A percentile compares a stretch with the other conserved stretches of the same genome.
Evolutionary conservation across 1,140 invertebrate genomes (phyloP).

Genomic region (Melipona quadrifasciata): DNA sequence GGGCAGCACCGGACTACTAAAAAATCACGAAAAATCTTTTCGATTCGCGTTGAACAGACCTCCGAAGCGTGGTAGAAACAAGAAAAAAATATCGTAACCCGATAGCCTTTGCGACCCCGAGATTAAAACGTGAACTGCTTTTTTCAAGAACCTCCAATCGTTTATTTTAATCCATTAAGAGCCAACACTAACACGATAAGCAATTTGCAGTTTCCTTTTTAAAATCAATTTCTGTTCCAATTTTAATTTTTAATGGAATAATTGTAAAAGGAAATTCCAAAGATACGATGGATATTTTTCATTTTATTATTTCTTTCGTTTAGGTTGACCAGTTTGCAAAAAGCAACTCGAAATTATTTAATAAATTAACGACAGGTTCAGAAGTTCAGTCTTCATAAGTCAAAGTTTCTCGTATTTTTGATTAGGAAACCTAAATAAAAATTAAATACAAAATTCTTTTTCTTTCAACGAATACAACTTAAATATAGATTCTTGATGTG

Average conservation of each 20-base stretch:
- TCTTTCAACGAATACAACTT: not conserved
- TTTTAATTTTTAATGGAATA: not conserved
- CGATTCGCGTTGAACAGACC: conserved; percentile 57
- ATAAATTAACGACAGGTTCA: no score
- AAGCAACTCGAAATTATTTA: no score
- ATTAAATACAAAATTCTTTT: not conserved
- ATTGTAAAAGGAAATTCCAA: not conserved
- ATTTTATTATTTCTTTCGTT: not conserved
- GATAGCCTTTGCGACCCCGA: conserved; percentile 64
- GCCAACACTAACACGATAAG: not conserved
- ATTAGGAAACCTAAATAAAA: not conserved
- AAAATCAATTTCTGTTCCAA: not conserved
- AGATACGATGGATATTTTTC: no score
- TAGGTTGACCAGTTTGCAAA: not conserved
- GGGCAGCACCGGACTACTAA: no score
- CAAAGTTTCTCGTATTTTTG: not conserved
- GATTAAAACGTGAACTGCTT: conserved; percentile 55
- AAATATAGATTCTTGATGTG: not conserved
- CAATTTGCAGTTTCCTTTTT: not conserved
- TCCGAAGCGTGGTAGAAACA: conserved; percentile 49
- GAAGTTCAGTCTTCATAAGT: no score
- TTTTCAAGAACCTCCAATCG: not conserved
- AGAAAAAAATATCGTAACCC: conserved; percentile 43
- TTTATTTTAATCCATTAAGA: not conserved
- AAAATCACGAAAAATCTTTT: conserved; percentile 48